These are phyloP conservation scores for Megalops cyprinoides DNA, from an alignment of 2,797 vertebrate species.

Conservation along the genomic window DNA sequence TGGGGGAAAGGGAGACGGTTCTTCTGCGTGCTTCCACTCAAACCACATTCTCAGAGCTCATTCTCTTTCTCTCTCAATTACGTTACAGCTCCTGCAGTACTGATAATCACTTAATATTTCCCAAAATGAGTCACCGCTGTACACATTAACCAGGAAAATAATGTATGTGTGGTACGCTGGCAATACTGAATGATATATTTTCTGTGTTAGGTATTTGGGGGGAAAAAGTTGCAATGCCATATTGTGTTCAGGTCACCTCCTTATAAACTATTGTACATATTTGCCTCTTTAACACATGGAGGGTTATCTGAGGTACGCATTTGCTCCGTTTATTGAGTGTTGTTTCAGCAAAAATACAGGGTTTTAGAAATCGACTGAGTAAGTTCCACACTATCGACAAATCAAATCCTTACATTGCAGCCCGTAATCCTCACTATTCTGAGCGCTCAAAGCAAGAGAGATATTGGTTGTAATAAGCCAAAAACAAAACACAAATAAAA, in stretches of 20 bases:
- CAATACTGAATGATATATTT: neutral
- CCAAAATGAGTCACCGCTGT: constrained; percentile 23
- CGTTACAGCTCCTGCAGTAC: neutral
- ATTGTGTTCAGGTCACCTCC: too few species aligned
- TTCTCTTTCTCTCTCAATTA: constrained; percentile 60
- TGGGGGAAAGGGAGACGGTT: constrained; percentile 46
- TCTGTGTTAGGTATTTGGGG: neutral
- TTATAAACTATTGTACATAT: neutral
- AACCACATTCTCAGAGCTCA: constrained; percentile 59
- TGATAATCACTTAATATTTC: neutral
- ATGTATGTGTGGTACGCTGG: neutral
- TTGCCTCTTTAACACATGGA: neutral
- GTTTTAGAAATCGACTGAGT: constrained; percentile 3
- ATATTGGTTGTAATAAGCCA: constrained; percentile 73
- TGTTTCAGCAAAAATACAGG: neutral
- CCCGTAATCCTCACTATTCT: neutral
- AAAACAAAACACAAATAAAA: constrained; percentile 30
- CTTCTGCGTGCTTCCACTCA: constrained; percentile 52
- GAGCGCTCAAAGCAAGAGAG: constrained; percentile 52
- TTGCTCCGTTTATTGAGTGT: neutral
- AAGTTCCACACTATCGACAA: neutral
- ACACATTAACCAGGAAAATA: neutral
- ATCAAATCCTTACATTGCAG: neutral
- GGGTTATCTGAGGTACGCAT: neutral
- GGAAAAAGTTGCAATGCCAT: neutral